These are phyloP conservation scores for Boulengerochromis microlepis DNA, from an alignment of 2,113 vertebrate species.

Conservation along the genomic window DNA sequence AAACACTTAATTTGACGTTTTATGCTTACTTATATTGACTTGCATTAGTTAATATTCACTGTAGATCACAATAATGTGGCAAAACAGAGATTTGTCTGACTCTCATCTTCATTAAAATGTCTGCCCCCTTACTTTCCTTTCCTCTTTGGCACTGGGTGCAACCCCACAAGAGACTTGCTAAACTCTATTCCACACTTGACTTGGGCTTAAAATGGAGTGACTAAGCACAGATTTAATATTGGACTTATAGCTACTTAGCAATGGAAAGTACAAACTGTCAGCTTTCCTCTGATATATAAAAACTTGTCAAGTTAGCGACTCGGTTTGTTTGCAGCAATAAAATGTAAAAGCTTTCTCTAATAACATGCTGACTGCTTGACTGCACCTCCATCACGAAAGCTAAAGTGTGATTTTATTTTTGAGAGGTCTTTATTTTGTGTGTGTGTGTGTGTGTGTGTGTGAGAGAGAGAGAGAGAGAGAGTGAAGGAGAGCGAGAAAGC, in stretches of 20 bases:
- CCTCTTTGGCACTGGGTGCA: neutral
- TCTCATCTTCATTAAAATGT: neutral
- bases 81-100: neutral
- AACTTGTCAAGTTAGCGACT: conserved; percentile 23
- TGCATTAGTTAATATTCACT: neutral
- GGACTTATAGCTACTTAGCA: conserved; percentile 40
- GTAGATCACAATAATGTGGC: neutral
- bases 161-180: neutral
- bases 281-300: conserved; percentile 22
- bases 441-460: neutral
- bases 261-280: conserved; percentile 36
- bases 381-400: neutral
- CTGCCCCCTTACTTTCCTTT: neutral
- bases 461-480: neutral
- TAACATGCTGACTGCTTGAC: conserved; percentile 44
- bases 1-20: neutral
- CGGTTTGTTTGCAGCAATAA: conserved; percentile 20
- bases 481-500: neutral
- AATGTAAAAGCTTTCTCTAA: conserved; percentile 10
- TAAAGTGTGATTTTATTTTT: conserved; percentile 1
- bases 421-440: neutral
- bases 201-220: conserved; percentile 34
- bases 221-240: conserved; percentile 48
- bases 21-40: neutral
- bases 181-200: conserved; percentile 1